Evolutionary conservation across 2,888 invertebrate species (phyloP).

Genomic region (Entomobrya proxima): DNA sequence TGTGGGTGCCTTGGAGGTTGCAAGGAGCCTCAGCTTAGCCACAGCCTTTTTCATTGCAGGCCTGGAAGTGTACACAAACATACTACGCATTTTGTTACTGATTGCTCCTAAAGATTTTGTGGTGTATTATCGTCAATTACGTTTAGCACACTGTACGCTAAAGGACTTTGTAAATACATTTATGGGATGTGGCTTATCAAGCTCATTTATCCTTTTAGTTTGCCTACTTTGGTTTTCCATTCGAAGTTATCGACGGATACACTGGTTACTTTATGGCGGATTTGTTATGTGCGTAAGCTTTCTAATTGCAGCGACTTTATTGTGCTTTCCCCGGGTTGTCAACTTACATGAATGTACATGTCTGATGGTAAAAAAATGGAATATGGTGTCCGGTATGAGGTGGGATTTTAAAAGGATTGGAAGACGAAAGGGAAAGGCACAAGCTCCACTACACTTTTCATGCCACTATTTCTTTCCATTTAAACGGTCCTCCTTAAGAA

Average conservation of each 20-base stretch:
- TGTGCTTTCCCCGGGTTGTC: constrained; percentile 38
- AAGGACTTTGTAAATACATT: background rate
- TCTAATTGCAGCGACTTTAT: background rate
- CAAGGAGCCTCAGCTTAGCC: constrained; percentile 23
- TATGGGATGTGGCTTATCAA: constrained; percentile 2
- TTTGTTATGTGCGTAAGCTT: background rate
- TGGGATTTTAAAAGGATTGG: constrained; percentile 42
- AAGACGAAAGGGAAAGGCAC: constrained; percentile 10
- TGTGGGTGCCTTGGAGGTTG: constrained; percentile 3
- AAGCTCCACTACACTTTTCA: constrained; percentile 23
- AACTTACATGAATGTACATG: constrained; percentile 12
- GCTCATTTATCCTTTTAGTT: background rate
- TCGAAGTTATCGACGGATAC: constrained; percentile 10
- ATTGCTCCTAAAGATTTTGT: constrained; percentile 2
- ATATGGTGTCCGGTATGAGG: background rate
- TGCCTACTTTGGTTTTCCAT: constrained; percentile 32
- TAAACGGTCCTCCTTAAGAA: constrained; percentile 1
- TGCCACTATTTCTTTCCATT: constrained; percentile 20
- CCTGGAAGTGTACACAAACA: constrained; percentile 22
- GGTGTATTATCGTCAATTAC: constrained; percentile 8
- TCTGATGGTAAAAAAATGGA: constrained; percentile 10
- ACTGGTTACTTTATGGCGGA: constrained; percentile 24
- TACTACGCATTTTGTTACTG: constrained; percentile 12
- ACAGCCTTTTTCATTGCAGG: constrained; percentile 22
- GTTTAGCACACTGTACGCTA: constrained; percentile 28